Conservation (phyloP, 2,888 invertebrate species). For the Conus canariensis region DNA sequence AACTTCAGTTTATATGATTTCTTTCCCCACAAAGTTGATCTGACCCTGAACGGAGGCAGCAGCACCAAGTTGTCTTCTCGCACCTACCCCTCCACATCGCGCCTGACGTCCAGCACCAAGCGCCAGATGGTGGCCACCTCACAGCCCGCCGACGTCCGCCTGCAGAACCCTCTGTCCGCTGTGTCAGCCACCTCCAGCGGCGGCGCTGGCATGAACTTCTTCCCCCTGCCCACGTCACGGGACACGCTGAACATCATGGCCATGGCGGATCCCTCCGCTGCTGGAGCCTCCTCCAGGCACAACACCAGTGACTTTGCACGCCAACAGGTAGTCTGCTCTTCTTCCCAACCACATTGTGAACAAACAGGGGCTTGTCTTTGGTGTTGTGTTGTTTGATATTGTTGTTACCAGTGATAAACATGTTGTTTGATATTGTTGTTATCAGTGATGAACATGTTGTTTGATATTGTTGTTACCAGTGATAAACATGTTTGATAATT, state of each 20-base stretch:
- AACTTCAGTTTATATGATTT: too few species aligned
- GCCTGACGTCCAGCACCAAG: constrained; percentile 22
- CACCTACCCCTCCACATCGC: constrained; percentile 28
- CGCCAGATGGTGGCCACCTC: constrained; percentile 6
- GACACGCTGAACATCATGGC: constrained; percentile 33
- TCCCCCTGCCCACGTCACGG: constrained; percentile 12
- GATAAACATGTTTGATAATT: too few species aligned
- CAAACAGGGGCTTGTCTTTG: too few species aligned
- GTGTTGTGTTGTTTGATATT: too few species aligned
- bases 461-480: too few species aligned
- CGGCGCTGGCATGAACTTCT: not conserved
- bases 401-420: too few species aligned
- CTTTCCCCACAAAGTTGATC: not conserved
- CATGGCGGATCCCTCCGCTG: not conserved
- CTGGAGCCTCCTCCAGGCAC: not conserved
- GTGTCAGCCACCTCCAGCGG: not conserved
- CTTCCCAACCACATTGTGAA: too few species aligned
- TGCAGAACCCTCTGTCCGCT: not conserved
- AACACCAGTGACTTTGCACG: constrained; percentile 1
- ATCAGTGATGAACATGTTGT: too few species aligned
- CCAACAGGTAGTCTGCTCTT: constrained; percentile 25
- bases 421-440: too few species aligned
- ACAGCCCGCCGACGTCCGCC: constrained; percentile 5
- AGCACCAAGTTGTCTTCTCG: constrained; percentile 19
- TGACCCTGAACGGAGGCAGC: constrained; percentile 22